phyloP scores from a whole-genome alignment of 2,888 invertebrate genomes.

The Drosophila trichaetosa region DNA sequence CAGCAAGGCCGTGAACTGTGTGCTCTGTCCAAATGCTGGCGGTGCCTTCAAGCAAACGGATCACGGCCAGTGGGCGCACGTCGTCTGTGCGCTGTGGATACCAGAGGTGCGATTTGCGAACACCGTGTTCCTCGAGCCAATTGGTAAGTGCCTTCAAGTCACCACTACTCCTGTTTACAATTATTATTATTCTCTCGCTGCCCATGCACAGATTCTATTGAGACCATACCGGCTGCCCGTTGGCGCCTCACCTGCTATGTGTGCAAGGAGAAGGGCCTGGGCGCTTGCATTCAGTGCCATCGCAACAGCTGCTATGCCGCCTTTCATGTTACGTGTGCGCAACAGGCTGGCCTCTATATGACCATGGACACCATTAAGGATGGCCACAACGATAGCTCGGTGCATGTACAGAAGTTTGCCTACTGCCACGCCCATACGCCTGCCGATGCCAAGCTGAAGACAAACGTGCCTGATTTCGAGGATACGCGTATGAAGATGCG shows the following conservation, averaged over 20 bases:
- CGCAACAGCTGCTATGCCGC: conserved; percentile 98
- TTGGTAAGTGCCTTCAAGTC: conserved; percentile 86
- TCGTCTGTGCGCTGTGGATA: conserved; percentile 99
- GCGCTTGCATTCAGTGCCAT: conserved; percentile 99
- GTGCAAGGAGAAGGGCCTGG: conserved; percentile 95
- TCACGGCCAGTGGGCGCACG: conserved; percentile 98
- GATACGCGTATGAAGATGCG: conserved; percentile 93
- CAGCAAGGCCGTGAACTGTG: conserved; percentile 97
- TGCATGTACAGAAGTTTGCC: conserved; percentile 96
- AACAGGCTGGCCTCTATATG: conserved; percentile 97
- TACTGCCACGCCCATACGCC: conserved; percentile 97
- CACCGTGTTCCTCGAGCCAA: conserved; percentile 98
- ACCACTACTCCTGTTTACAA: background rate
- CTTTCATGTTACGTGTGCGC: conserved; percentile 99
- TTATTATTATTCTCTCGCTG: background rate
- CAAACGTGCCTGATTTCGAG: conserved; percentile 86
- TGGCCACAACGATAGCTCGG: conserved; percentile 88
- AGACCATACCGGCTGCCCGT: conserved; percentile 96
- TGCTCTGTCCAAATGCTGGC: conserved; percentile 98
- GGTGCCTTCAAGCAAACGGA: conserved; percentile 99
- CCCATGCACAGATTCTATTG: conserved; percentile 91
- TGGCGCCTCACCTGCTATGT: conserved; percentile 99
- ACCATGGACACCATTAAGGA: conserved; percentile 96
- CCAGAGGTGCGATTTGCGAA: conserved; percentile 99
- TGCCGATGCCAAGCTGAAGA: conserved; percentile 83